These are phyloP conservation scores for Tautogolabrus adspersus DNA, from an alignment of 2,113 vertebrate species.

Conservation along the genomic window DNA sequence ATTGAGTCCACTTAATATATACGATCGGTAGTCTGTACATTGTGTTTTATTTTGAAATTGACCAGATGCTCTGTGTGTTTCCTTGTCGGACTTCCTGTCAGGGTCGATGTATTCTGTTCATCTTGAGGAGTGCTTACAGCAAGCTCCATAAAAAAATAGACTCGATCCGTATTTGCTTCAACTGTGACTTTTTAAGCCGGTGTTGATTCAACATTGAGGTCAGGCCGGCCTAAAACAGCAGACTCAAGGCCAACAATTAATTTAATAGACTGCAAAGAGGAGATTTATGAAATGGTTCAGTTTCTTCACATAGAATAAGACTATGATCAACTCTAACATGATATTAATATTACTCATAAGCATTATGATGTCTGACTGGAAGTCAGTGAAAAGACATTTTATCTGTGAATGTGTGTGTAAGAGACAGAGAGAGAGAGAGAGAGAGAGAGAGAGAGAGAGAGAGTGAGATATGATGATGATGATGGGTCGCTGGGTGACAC, in stretches of 20 bases:
- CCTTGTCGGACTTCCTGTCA: too few species aligned
- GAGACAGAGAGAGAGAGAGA: neutral
- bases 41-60: too few species aligned
- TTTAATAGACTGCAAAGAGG: neutral
- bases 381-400: constrained; percentile 7
- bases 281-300: neutral
- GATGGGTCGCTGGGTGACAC: constrained; percentile 35
- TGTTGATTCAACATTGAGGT: neutral
- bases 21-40: too few species aligned
- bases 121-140: too few species aligned
- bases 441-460: neutral
- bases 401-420: neutral
- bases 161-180: neutral
- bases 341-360: neutral
- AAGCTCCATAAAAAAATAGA: too few species aligned
- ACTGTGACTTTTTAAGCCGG: neutral
- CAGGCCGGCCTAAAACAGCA: neutral
- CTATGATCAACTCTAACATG: neutral
- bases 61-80: too few species aligned
- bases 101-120: too few species aligned
- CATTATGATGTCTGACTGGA: constrained; percentile 25
- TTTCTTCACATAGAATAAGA: neutral
- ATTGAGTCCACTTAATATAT: too few species aligned
- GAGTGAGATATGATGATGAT: constrained; percentile 9
- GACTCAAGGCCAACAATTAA: neutral